Percentiles rank a stretch among this genome's conserved stretches.
These are phyloP conservation scores for Corydoras sp. DNA, from an alignment of 2,113 vertebrate genomes.

Conservation along the genomic window DNA sequence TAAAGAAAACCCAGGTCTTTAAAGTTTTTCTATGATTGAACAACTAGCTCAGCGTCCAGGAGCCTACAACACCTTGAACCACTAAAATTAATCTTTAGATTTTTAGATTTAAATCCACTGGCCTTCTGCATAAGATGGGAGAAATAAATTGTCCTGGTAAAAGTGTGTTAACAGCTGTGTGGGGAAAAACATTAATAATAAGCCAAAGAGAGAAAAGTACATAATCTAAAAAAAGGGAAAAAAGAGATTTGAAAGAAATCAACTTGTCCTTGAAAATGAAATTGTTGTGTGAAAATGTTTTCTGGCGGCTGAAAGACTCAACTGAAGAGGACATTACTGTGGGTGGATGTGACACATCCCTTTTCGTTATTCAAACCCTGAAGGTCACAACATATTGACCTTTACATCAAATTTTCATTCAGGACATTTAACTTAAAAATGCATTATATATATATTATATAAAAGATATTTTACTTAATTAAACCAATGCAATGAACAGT, in stretches of 20 bases:
- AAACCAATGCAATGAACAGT: too few relatives aligned
- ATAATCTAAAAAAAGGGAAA: neutral
- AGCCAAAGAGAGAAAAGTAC: neutral
- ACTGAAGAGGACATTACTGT: neutral
- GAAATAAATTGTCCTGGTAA: neutral
- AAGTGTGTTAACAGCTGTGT: neutral
- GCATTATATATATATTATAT: too few relatives aligned
- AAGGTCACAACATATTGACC: neutral
- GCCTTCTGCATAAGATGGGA: too few relatives aligned
- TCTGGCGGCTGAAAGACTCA: conserved; percentile 1
- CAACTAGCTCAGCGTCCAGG: too few relatives aligned
- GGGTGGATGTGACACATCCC: neutral
- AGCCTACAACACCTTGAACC: too few relatives aligned
- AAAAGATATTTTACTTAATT: too few relatives aligned
- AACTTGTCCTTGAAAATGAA: neutral
- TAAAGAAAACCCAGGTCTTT: too few relatives aligned
- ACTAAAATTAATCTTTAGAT: too few relatives aligned
- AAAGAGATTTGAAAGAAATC: neutral
- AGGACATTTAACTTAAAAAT: neutral
- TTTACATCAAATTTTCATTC: neutral
- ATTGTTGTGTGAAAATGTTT: neutral
- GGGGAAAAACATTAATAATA: neutral
- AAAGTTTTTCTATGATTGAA: too few relatives aligned
- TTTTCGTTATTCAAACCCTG: neutral
- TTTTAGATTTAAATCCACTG: too few relatives aligned